Percentiles rank a stretch among this genome's conserved stretches.
Conservation (phyloP, 1,140 invertebrate species). For the Polypedilum vanderplanki region DNA sequence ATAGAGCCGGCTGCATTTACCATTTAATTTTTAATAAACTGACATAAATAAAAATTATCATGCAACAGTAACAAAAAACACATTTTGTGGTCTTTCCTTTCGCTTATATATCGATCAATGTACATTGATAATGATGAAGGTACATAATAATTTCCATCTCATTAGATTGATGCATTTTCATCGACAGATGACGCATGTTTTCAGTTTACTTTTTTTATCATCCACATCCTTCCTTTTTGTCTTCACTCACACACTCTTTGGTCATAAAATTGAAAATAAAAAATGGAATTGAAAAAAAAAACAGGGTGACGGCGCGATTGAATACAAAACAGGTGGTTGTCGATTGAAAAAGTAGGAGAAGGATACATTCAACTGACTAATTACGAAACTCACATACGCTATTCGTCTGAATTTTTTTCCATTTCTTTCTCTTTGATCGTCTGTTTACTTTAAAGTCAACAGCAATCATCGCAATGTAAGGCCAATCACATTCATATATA, state of each 20-base stretch:
- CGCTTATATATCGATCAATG: background rate
- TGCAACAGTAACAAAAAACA: too few relatives aligned
- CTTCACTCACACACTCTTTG: too few relatives aligned
- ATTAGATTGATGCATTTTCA: background rate
- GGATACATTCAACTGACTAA: too few relatives aligned
- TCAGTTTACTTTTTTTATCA: too few relatives aligned
- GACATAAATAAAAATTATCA: background rate
- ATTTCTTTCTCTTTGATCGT: too few relatives aligned
- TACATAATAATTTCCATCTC: background rate
- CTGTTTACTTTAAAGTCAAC: too few relatives aligned
- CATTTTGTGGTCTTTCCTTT: background rate
- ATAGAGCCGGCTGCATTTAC: background rate
- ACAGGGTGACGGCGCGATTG: background rate
- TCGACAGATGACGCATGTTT: constrained; percentile 3
- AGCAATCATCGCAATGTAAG: too few relatives aligned
- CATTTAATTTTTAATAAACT: background rate
- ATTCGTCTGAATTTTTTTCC: too few relatives aligned
- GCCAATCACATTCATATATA: too few relatives aligned
- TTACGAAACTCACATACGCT: too few relatives aligned
- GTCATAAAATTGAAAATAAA: too few relatives aligned
- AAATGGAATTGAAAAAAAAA: background rate
- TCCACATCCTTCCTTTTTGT: too few relatives aligned
- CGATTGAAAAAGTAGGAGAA: background rate
- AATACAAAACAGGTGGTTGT: background rate
- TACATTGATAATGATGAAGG: background rate